Evolutionary conservation across 2,113 vertebrate genomes (phyloP), one percentile per base, ranked within the genome.

Genomic region (Tinamus guttatus): DNA sequence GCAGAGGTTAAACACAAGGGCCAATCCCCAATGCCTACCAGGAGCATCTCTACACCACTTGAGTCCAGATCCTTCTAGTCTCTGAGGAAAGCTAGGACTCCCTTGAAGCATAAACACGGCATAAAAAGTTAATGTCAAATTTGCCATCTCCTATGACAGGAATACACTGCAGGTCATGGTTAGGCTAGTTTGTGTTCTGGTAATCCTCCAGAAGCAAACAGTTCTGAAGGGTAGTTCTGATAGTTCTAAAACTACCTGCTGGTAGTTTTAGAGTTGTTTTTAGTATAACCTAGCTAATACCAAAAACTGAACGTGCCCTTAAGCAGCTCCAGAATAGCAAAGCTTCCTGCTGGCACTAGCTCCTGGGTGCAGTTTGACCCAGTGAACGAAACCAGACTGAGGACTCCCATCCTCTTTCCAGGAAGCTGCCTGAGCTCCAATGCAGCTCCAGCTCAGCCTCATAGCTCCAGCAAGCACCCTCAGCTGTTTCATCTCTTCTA

Each of bases 91-190:
- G 11, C 45, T 58, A 25, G 56, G 43, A 21, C 28, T 65, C 28
- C 32, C 19, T 2, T 0, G 11, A 60, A 67, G 30, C 58, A 51
- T 0, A 9, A 20, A 13, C 11, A 9, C 0, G 3, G 74, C 62
- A 18, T 30, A n/a, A 20, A 52, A 8, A 6, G 47, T 41, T 69
- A 38, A 54, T 11, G 9, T 78, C 28, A 64, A 30, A 43, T 27
- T 30, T 47, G 40, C 20, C 40, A 34, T 2, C 58, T 73, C 25
- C 68, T 47, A 16, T 54, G 34, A 13, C 5, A 25, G 20, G 20
- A n/a, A 9, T 3, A 11, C 43, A 7, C 59, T 21, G 34, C 41
- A 41, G 63, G 71, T 28, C 79, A 21, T 38, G 21, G 34, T 2
- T 79, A 8, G 56, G 12, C 41, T 2, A 5, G 3, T 6, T 11